Conservation (phyloP, 2,113 vertebrate species). For the Tyrannus savana region DNA sequence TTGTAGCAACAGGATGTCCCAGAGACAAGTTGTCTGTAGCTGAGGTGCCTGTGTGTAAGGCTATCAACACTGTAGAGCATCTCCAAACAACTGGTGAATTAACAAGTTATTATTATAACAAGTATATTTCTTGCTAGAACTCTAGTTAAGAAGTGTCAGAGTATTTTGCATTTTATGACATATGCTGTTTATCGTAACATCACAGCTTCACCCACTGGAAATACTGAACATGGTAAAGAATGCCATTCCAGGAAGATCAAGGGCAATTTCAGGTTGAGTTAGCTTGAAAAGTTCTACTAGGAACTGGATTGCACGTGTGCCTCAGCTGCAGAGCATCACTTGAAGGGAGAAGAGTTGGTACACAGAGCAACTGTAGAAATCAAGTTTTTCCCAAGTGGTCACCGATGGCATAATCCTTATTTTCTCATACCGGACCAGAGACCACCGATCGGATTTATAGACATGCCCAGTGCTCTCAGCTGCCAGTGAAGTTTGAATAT, state of each 20-base stretch:
- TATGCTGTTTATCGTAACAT: neutral
- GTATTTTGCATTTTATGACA: neutral
- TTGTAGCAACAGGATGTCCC: neutral
- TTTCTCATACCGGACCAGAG: accelerated
- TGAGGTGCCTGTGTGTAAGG: neutral
- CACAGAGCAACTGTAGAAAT: neutral
- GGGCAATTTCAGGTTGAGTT: neutral
- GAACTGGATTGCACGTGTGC: neutral
- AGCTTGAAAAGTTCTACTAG: neutral
- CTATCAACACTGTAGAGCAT: neutral
- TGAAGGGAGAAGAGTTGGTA: neutral
- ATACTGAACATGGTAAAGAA: neutral
- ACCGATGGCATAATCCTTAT: neutral
- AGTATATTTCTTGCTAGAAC: neutral
- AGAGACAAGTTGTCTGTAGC: neutral
- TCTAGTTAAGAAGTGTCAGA: neutral
- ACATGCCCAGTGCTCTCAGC: neutral
- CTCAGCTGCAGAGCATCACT: neutral
- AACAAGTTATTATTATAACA: neutral
- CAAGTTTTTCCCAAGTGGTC: neutral
- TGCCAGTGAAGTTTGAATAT: neutral
- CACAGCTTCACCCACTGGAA: neutral
- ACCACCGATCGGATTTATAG: neutral
- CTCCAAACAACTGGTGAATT: neutral
- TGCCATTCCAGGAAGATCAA: neutral